Base-by-base conservation (phyloP, 2,113 vertebrate species). In the Lepus americanus region DNA sequence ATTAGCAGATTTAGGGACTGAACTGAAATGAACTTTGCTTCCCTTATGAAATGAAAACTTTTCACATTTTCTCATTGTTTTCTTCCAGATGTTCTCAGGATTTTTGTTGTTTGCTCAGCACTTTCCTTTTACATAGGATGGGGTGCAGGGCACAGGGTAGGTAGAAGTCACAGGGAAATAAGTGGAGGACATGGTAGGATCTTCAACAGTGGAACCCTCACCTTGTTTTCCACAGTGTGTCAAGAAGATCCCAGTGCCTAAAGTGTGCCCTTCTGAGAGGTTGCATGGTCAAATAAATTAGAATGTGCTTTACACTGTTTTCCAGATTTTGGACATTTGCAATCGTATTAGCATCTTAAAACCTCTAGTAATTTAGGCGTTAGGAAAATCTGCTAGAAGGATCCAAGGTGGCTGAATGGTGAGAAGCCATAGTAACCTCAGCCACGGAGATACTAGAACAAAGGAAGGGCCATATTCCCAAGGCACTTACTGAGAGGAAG, bases 171-270 rank as follows among this genome's bases (percentile, higher is more conserved):
- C 16, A 20, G 22, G 17, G 49, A 8, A 23, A 5, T 9, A 20
- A 17, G 1, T 9, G 16, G n/a, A 82, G 63, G 25, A 27, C 29
- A 6, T 2, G 4, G 12, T 0, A 4, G 0, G 13, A 4, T 72
- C 72, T 25, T 59, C 27, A 77, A 27, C 31, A 67, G 29, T 1
- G 1, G 3, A 19, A 53, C 9, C 27, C 25, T 9, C 20, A 31
- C 25, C n/a, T 12, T 23, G 0, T 29, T 85, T 39, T 63, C 55
- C 23, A 85, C n/a, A 76, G 36, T 5, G 0, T 1, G 5, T 6
- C 25, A 31, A 9, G 63, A 44, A 1, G 23, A 51, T 44, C 13
- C 14, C 61, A 5, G 25, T 23, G 84, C 20, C 29, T 59, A 11
- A 23, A 3, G 44, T 4, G 14, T 31, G 2, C 12, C 29, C 4